Evolutionary conservation across 2,113 vertebrate species (phyloP).

Genomic region (Oriolus oriolus): DNA sequence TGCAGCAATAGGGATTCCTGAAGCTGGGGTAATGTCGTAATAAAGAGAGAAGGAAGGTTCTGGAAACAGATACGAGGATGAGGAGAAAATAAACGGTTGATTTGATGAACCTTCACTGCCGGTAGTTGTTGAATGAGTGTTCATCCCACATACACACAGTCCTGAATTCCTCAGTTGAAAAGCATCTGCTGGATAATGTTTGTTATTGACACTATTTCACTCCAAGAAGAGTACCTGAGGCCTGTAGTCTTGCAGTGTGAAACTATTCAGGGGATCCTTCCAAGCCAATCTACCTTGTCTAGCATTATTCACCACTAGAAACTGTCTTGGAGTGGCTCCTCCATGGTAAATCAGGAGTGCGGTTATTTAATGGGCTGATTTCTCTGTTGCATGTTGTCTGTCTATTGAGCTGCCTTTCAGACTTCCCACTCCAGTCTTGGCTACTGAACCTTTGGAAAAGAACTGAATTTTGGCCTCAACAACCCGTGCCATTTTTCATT

Average conservation of each 20-base stretch:
- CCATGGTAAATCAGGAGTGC: background rate
- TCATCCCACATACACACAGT: background rate
- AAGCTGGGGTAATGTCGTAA: background rate
- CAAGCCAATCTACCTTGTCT: background rate
- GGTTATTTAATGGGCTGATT: background rate
- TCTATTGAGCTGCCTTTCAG: background rate
- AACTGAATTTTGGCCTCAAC: background rate
- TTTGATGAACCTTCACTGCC: background rate
- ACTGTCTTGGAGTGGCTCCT: background rate
- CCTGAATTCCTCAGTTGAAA: background rate
- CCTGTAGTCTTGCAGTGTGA: background rate
- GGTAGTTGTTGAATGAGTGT: background rate
- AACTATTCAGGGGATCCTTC: background rate
- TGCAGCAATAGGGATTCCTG: background rate
- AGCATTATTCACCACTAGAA: background rate
- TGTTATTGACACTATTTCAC: background rate
- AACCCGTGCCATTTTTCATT: background rate
- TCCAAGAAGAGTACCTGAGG: background rate
- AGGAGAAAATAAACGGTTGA: background rate
- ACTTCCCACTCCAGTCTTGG: background rate
- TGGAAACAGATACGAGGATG: background rate
- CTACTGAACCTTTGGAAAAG: background rate
- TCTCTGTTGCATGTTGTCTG: background rate
- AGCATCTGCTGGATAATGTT: background rate
- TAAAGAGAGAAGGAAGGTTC: background rate